These are phyloP conservation scores for Elaphurus davidianus DNA, from an alignment of 2,113 vertebrate species.

Conservation along the genomic window DNA sequence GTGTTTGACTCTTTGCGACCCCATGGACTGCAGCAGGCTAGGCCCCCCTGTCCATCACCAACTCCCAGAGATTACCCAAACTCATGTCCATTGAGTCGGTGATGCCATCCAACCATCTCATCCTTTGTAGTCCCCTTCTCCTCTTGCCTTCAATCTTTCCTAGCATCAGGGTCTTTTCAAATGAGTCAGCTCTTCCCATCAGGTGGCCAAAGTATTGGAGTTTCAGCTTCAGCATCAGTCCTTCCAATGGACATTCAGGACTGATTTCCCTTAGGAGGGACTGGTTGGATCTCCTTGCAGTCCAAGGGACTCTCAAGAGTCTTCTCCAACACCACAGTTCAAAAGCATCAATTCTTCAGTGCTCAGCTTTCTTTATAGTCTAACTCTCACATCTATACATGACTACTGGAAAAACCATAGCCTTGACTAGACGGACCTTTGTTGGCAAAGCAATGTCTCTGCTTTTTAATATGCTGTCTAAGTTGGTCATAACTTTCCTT, in stretches of 20 bases:
- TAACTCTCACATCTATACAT: background rate
- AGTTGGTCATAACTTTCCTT: background rate
- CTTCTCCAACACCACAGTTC: background rate
- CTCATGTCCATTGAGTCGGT: background rate
- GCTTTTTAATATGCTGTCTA: background rate
- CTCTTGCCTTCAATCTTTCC: background rate
- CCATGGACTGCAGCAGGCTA: fast-evolving
- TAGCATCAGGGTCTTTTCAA: background rate
- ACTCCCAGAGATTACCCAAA: background rate
- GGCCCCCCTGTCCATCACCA: background rate
- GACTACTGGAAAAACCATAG: background rate
- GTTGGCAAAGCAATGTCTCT: background rate
- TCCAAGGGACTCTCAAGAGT: background rate
- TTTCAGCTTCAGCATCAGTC: background rate
- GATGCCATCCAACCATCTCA: background rate
- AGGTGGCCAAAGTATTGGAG: background rate
- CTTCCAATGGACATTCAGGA: background rate
- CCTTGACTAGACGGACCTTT: background rate
- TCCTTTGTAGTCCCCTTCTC: background rate
- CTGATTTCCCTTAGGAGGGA: background rate
- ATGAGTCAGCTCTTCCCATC: background rate
- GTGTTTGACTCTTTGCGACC: fast-evolving
- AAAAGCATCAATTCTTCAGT: background rate
- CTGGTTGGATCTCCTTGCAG: background rate
- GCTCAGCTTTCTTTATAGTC: background rate